Base-by-base conservation (phyloP, 2,113 vertebrate genomes). In the Aldabrachelys gigantea region DNA sequence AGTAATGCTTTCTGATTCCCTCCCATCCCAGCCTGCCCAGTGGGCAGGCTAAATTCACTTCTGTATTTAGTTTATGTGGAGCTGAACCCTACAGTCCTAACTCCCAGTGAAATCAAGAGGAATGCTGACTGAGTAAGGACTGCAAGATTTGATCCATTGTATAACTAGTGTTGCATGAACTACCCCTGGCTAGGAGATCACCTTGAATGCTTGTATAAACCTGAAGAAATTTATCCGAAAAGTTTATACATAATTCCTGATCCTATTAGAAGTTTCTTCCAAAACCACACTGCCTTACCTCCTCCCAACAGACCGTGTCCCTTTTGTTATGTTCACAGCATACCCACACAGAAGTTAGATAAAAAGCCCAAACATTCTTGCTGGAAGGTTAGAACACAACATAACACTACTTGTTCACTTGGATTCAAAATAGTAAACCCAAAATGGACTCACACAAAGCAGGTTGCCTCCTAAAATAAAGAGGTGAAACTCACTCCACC, bases 121-220 rank as follows among this genome's bases (percentile, higher is more conserved):
- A 89, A 1, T 84, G 88, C 84, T 95, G 89, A 96, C 82, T 78
- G 44, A 44, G 53, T 76, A 90, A 91, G 81, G 96, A 81, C 5
- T 38, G 80, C 72, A 76, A 76, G 50, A 21, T 83, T 82, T 81
- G 57, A 92, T 59, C 91, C 50, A 29, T 0, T 92, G 88, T 85
- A 59, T 92, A 96, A 95, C 75, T 87, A 88, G 57, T n/a, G 22
- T 75, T 91, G 75, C 91, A 89, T 0, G 1, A 95, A 65, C 35
- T 89, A 62, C 38, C 65, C 65, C 59, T 91, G 90, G 49, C 8
- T 82, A 80, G 62, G 17, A 85, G 72, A 87, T 92, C 78, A 89
- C 57, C 57, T 27, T 62, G 27, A 29, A 62, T 22, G 72, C 9
- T 38, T 41, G 41, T 83, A 72, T 12, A 94, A 89, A 38, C 11